A percentile compares a stretch with the other conserved stretches of the same genome.
These are phyloP conservation scores for Gobiocypris rarus DNA, from an alignment of 2,113 vertebrate species.

Conservation along the genomic window DNA sequence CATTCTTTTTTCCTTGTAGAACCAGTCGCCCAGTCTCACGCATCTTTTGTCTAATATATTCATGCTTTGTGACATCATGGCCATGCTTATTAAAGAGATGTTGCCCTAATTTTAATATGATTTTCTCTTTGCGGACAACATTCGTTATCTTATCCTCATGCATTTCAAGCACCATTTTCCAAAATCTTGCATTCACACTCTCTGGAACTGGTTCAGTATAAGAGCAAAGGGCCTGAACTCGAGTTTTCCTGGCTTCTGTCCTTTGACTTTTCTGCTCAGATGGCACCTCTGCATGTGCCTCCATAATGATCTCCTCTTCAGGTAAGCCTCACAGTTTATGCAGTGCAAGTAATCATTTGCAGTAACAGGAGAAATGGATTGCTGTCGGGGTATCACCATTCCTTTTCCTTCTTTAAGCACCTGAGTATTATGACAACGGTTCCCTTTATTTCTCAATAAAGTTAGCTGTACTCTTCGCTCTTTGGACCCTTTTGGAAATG, in stretches of 20 bases:
- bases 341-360: conserved; percentile 3
- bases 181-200: conserved; percentile 17
- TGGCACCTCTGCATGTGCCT: conserved; percentile 39
- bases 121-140: conserved; percentile 48
- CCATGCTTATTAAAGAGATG: conserved; percentile 26
- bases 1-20: neutral
- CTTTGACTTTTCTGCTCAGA: conserved; percentile 28
- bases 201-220: conserved; percentile 44
- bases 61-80: conserved; percentile 6
- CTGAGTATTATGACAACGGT: conserved; percentile 37
- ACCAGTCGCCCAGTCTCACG: conserved; percentile 4
- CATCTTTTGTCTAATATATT: conserved; percentile 39
- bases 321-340: neutral
- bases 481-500: conserved; percentile 47
- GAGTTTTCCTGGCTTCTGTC: conserved; percentile 37
- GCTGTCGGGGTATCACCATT: conserved; percentile 22
- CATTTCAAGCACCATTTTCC: conserved; percentile 43
- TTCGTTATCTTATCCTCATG: conserved; percentile 44
- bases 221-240: conserved; percentile 46
- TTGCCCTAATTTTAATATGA: conserved; percentile 53
- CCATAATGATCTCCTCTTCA: conserved; percentile 33
- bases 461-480: conserved; percentile 21
- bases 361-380: neutral
- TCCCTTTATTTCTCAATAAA: conserved; percentile 29
- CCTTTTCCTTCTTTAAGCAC: conserved; percentile 37